phyloP scores from a whole-genome alignment of 2,113 vertebrate genomes.

The Lamprologus callipterus region DNA sequence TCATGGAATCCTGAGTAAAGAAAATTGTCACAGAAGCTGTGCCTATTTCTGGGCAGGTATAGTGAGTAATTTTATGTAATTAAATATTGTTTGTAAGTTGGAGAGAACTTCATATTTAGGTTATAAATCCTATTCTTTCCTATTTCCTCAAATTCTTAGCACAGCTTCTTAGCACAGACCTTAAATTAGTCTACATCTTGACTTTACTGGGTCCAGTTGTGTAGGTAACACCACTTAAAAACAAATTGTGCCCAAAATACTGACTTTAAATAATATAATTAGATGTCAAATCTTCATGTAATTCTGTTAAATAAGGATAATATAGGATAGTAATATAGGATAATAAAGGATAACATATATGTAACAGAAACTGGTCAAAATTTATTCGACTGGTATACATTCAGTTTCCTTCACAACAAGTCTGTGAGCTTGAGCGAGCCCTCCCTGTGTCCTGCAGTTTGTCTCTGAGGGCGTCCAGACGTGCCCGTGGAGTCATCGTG shows the following conservation, averaged over 20 bases:
- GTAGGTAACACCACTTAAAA: accelerated
- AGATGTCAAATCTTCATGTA: background rate
- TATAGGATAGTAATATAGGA: no score
- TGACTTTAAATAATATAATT: background rate
- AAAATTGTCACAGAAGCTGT: background rate
- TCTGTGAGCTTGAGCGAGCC: background rate
- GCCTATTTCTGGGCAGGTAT: background rate
- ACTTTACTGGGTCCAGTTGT: background rate
- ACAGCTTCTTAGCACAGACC: background rate
- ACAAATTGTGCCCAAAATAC: background rate
- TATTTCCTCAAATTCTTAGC: background rate
- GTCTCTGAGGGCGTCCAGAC: constrained; percentile 8
- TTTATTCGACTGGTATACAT: accelerated
- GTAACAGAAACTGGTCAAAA: background rate
- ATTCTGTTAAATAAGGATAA: background rate
- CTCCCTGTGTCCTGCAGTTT: background rate
- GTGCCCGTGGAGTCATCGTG: constrained; percentile 16
- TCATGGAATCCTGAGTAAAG: accelerated
- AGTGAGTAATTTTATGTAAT: background rate
- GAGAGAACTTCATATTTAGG: background rate
- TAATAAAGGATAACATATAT: no score
- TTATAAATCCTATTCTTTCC: background rate
- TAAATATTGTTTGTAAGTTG: background rate
- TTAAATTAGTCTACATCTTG: background rate
- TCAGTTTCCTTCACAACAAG: background rate